Percentiles rank a stretch among this genome's conserved stretches.
phyloP scores from a whole-genome alignment of 1,140 invertebrate species.

The Achroia grisella region DNA sequence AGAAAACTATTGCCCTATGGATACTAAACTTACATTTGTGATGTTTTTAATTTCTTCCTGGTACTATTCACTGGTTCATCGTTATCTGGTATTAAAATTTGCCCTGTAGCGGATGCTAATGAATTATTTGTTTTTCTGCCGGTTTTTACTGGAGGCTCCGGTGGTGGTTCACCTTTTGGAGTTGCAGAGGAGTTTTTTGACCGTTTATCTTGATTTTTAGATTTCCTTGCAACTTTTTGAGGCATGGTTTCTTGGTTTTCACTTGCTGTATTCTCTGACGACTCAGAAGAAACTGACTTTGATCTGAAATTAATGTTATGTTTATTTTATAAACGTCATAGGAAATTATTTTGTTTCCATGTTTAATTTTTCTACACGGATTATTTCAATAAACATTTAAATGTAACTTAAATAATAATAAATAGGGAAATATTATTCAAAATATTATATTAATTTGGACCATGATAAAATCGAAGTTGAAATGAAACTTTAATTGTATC shows the following conservation, averaged over 20 bases:
- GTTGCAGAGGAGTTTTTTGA: constrained; percentile 54
- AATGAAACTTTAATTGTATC: too few relatives aligned
- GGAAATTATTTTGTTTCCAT: too few relatives aligned
- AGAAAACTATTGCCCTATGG: too few relatives aligned
- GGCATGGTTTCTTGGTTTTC: constrained; percentile 47
- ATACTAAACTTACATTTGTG: constrained; percentile 76
- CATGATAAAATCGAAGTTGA: too few relatives aligned
- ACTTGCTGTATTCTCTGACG: constrained; percentile 36
- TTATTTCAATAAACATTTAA: too few relatives aligned
- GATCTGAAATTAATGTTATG: constrained; percentile 19
- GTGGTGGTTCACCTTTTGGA: constrained; percentile 62
- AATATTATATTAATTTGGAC: too few relatives aligned
- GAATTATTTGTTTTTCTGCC: constrained; percentile 92
- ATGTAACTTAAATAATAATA: too few relatives aligned
- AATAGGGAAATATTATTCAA: too few relatives aligned
- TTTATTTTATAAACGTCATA: too few relatives aligned
- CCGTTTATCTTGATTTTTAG: constrained; percentile 37
- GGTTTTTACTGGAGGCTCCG: constrained; percentile 72
- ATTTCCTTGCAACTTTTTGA: constrained; percentile 35
- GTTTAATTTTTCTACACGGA: too few relatives aligned
- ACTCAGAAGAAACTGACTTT: constrained; percentile 38
- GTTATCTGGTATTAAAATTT: constrained; percentile 82
- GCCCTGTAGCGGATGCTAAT: constrained; percentile 85
- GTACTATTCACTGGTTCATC: constrained; percentile 61
- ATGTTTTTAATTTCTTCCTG: constrained; percentile 77